These are phyloP conservation scores for Uropetala carovei DNA, from an alignment of 2,888 invertebrate species.

Conservation along the genomic window DNA sequence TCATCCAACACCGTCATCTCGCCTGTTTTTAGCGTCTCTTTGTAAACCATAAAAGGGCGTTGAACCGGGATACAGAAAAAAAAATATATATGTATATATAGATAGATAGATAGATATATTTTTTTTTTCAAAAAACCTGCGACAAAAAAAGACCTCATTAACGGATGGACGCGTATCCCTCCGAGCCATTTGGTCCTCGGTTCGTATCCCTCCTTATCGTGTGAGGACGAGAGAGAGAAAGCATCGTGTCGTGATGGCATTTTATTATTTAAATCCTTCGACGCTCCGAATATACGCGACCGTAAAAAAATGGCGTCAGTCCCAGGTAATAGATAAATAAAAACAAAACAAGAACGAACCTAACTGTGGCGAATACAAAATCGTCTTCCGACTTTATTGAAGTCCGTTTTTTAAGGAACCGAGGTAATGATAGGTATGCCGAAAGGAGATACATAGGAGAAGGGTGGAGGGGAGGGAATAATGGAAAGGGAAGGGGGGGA, in stretches of 20 bases:
- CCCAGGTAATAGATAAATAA: too few relatives aligned
- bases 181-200: background rate
- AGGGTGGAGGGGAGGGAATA: background rate
- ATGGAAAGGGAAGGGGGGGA: background rate
- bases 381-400: background rate
- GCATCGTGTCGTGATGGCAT: too few relatives aligned
- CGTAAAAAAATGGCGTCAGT: too few relatives aligned
- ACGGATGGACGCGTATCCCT: conserved; percentile 11
- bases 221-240: too few relatives aligned
- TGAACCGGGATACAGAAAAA: conserved; percentile 30
- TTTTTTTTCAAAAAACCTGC: background rate
- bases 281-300: too few relatives aligned
- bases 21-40: conserved; percentile 7
- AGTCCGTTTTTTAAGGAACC: background rate
- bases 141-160: background rate
- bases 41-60: conserved; percentile 11
- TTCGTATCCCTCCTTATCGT: background rate
- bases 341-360: too few relatives aligned
- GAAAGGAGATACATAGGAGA: background rate
- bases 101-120: too few relatives aligned
- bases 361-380: too few relatives aligned
- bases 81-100: too few relatives aligned
- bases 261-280: too few relatives aligned
- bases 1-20: conserved; percentile 21
- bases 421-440: background rate